These are phyloP conservation scores for Recurvirostra avosetta DNA, from an alignment of 2,113 vertebrate species.

Conservation along the genomic window DNA sequence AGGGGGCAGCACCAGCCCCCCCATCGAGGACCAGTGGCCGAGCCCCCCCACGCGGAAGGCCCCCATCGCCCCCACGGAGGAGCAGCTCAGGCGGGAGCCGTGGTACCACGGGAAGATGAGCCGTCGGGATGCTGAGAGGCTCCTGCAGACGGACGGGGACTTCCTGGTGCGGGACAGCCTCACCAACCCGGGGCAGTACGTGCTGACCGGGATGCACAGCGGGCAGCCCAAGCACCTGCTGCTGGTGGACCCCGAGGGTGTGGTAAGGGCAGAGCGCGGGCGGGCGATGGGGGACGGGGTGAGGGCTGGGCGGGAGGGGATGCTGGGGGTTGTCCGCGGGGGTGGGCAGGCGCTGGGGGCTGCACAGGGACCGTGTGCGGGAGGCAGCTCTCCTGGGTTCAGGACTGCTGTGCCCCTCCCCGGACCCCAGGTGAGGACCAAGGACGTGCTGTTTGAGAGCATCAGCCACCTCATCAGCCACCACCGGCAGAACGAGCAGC, in stretches of 20 bases:
- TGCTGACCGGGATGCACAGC: slow-evolving; percentile 92
- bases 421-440: slow-evolving; percentile 86
- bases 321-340: fast-evolving
- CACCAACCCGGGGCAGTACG: slow-evolving; percentile 94
- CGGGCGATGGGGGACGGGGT: neutral
- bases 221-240: slow-evolving; percentile 94
- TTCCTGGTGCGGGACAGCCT: slow-evolving; percentile 94
- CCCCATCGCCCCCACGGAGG: slow-evolving; percentile 90
- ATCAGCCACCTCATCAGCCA: slow-evolving; percentile 96
- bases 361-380: fast-evolving
- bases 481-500: slow-evolving; percentile 90
- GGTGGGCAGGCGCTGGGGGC: neutral
- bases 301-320: neutral
- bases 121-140: slow-evolving; percentile 86
- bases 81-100: slow-evolving; percentile 85
- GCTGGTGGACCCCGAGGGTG: slow-evolving; percentile 94
- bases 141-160: slow-evolving; percentile 88
- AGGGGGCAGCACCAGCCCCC: neutral
- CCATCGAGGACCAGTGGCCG: slow-evolving; percentile 87
- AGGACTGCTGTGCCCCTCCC: neutral
- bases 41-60: slow-evolving; percentile 87
- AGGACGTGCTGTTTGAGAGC: slow-evolving; percentile 95
- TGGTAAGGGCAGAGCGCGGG: slow-evolving; percentile 78
- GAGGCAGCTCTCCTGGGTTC: neutral
- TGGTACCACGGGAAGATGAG: slow-evolving; percentile 98